A percentile compares a stretch with the other conserved stretches of the same genome.
Conservation (phyloP, 1,140 invertebrate species). For the Polyergus mexicanus region DNA sequence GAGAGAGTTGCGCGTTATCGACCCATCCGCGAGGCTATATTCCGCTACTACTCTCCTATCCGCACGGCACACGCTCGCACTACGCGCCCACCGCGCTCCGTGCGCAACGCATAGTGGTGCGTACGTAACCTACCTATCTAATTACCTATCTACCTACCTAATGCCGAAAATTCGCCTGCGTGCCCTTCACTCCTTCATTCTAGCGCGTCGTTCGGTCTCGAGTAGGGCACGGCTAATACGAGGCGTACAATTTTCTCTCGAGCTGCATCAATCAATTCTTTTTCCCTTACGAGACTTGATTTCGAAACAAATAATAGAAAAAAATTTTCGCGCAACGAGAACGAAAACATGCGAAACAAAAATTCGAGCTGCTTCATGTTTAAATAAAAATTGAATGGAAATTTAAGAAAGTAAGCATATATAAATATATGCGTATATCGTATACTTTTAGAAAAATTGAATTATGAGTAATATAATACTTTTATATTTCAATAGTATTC, state of each 20-base stretch:
- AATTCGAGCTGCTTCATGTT: neutral
- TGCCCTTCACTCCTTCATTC: neutral
- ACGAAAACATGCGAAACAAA: neutral
- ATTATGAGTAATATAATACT: neutral
- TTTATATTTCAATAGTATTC: neutral
- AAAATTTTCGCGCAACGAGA: neutral
- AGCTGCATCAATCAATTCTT: slow-evolving; percentile 11
- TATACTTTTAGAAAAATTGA: neutral
- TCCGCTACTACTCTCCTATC: slow-evolving; percentile 66
- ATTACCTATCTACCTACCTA: slow-evolving; percentile 52
- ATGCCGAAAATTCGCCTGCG: slow-evolving; percentile 45
- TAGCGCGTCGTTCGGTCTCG: slow-evolving; percentile 16
- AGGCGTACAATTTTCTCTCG: slow-evolving; percentile 19
- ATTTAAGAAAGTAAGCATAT: neutral
- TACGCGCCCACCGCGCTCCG: slow-evolving; percentile 70
- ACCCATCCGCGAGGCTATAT: slow-evolving; percentile 83
- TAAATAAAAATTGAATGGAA: neutral
- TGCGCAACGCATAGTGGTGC: slow-evolving; percentile 44
- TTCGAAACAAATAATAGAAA: neutral
- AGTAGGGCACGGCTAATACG: neutral
- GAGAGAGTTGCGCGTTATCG: slow-evolving; percentile 86
- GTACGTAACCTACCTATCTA: slow-evolving; percentile 42
- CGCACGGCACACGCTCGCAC: slow-evolving; percentile 61
- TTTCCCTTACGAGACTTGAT: neutral
- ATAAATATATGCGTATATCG: neutral